Percentiles rank a stretch among this genome's conserved stretches.
Conservation (phyloP, 2,797 vertebrate species). For the Coregonus suidteri region DNA sequence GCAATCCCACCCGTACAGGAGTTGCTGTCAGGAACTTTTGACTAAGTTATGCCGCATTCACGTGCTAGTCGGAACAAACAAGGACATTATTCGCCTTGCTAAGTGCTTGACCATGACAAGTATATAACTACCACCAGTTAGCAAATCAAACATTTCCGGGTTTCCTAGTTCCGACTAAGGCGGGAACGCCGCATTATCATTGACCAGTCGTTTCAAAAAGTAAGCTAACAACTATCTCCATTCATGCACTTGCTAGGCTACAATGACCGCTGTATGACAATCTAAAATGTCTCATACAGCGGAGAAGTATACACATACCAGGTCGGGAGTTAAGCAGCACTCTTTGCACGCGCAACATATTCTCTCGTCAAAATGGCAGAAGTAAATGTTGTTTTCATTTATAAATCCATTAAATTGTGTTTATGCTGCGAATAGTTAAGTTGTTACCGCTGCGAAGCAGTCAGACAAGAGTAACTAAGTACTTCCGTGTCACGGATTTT, state of each 20-base stretch:
- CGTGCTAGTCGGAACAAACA: no score
- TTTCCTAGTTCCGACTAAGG: no score
- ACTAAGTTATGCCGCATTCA: no score
- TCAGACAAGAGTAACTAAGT: no score
- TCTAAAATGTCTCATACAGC: background rate
- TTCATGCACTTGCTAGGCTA: background rate
- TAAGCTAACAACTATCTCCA: background rate
- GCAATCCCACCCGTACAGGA: background rate
- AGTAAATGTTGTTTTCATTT: background rate
- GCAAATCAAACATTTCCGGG: no score
- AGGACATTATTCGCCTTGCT: no score
- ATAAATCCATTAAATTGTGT: no score
- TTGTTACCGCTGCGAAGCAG: no score
- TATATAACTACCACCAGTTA: no score
- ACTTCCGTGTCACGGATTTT: no score
- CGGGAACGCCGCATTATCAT: background rate
- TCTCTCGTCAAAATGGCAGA: background rate
- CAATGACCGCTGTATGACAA: background rate
- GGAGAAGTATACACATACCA: constrained; percentile 55
- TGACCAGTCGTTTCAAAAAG: background rate
- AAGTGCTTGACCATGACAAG: no score
- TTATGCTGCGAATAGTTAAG: no score
- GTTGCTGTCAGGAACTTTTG: background rate
- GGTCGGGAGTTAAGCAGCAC: constrained; percentile 74
- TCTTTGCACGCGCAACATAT: constrained; percentile 63